Percentiles rank a stretch among this genome's conserved stretches.
These are phyloP conservation scores for Platysternon megacephalum DNA, from an alignment of 2,113 vertebrate species.

Conservation along the genomic window DNA sequence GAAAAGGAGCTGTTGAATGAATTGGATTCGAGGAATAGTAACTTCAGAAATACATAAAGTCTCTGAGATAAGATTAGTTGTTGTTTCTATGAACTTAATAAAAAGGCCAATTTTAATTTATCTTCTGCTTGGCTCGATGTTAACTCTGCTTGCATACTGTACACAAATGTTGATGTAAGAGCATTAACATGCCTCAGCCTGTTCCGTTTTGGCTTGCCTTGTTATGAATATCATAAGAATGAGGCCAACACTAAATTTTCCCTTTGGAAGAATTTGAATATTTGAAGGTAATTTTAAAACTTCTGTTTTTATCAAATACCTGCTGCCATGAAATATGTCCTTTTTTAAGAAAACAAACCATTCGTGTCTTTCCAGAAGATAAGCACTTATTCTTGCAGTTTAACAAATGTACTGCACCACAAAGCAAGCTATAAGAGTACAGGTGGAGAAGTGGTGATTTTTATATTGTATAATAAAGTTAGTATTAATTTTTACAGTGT, in stretches of 20 bases:
- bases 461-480: slow-evolving; percentile 69
- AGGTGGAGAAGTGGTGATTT: slow-evolving; percentile 19
- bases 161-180: background rate
- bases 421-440: slow-evolving; percentile 47
- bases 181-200: background rate
- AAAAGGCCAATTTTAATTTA: background rate
- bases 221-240: background rate
- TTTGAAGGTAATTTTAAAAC: background rate
- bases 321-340: slow-evolving; percentile 34
- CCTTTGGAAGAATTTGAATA: slow-evolving; percentile 22
- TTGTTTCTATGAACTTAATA: slow-evolving; percentile 32
- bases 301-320: background rate
- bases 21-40: background rate
- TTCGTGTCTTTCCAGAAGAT: background rate
- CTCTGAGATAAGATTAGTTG: background rate
- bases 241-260: background rate
- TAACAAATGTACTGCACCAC: slow-evolving; percentile 35
- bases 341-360: background rate
- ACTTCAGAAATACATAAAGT: background rate
- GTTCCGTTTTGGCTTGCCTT: background rate
- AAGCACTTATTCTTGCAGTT: slow-evolving; percentile 41
- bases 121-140: slow-evolving; percentile 60
- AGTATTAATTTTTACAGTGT: slow-evolving; percentile 37
- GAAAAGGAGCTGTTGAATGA: background rate
- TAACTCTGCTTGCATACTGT: slow-evolving; percentile 29